A percentile compares a stretch with the other conserved stretches of the same genome.
Conservation (phyloP, 2,888 invertebrate genomes). For the Trissoscelio sp. region DNA sequence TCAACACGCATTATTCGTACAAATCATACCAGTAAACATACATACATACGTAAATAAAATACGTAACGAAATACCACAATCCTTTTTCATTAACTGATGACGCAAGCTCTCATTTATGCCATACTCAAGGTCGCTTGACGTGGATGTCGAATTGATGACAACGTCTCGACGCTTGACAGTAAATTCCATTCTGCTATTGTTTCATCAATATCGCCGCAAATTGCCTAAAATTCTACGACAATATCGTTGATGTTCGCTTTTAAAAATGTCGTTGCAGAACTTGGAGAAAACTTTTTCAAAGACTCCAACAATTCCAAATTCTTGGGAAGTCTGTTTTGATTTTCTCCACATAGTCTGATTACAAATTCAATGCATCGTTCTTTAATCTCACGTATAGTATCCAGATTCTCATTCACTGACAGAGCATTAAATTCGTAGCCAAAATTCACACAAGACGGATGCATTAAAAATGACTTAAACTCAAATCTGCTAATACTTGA, state of each 20-base stretch:
- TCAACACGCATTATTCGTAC: too few relatives aligned
- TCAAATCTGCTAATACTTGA: constrained; percentile 71
- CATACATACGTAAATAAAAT: too few relatives aligned
- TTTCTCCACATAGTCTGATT: constrained; percentile 23
- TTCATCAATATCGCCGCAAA: constrained; percentile 49
- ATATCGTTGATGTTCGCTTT: constrained; percentile 49
- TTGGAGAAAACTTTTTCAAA: constrained; percentile 21
- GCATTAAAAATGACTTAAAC: constrained; percentile 73
- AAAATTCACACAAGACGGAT: constrained; percentile 72
- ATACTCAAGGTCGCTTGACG: too few relatives aligned
- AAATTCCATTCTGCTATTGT: constrained; percentile 60
- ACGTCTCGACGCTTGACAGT: constrained; percentile 24
- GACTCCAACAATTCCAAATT: constrained; percentile 36
- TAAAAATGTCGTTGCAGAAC: background rate
- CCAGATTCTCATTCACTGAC: constrained; percentile 14
- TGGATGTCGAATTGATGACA: too few relatives aligned
- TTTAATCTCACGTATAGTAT: too few relatives aligned
- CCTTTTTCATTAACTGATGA: too few relatives aligned
- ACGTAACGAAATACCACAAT: too few relatives aligned
- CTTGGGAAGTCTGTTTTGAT: constrained; percentile 39
- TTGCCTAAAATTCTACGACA: constrained; percentile 26
- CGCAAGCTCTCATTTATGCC: too few relatives aligned
- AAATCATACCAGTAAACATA: too few relatives aligned
- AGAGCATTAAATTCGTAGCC: constrained; percentile 72
- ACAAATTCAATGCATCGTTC: constrained; percentile 33